Evolutionary conservation across 2,797 vertebrate species (phyloP), one percentile per base, ranked within the genome.

Genomic region (Thripadectes ignobilis): DNA sequence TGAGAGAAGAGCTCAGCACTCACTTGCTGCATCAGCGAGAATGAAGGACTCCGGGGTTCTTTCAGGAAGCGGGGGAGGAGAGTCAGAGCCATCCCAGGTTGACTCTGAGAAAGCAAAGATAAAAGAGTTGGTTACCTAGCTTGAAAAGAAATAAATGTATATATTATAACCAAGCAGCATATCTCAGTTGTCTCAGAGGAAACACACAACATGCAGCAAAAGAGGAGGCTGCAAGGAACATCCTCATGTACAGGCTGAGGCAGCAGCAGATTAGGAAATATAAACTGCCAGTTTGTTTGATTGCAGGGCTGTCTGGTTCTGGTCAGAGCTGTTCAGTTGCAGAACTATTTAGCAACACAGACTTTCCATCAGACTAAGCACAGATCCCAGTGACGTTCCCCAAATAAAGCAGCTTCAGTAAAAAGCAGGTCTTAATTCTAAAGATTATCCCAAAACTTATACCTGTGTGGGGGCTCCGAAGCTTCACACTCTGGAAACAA

Each of bases 41-140:
- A 98, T 74, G 94, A 98, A 99, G 4, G 99, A 99, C 74, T 99
- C 99, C 0, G 98, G 98, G 12, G 99, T 99, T 98, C 99, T 98
- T 95, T 99, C 98, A 85, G 99, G 99, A 65, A 99, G 98, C 0
- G 99, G 98, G 57, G 98, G 98, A 43, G 99, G 98, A 15, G 98
- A 97, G 21, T 98, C 97, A 55, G 95, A 97, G 45, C 11, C 9
- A 85, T 97, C 95, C 57, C 43, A 52, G 17, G 30, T 27, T 87
- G 91, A 80, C 92, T 97, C 94, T 97, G 61, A 72, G 69, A 61
- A 73, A 48, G 62, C 80, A 82, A 77, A 85, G 24, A 83, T n/a
- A 10, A 71, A 72, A 77, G 54, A 51, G 49, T 75, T 67, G 63
- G 11, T 89, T 81, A 88, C 24, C 48, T 39, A 71, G 32, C 43